A percentile compares a stretch with the other conserved stretches of the same genome.
Evolutionary conservation across 37 sponge, comb jelly and placozoan species (phyloP).

Genomic region (Spongilla lacustris): DNA sequence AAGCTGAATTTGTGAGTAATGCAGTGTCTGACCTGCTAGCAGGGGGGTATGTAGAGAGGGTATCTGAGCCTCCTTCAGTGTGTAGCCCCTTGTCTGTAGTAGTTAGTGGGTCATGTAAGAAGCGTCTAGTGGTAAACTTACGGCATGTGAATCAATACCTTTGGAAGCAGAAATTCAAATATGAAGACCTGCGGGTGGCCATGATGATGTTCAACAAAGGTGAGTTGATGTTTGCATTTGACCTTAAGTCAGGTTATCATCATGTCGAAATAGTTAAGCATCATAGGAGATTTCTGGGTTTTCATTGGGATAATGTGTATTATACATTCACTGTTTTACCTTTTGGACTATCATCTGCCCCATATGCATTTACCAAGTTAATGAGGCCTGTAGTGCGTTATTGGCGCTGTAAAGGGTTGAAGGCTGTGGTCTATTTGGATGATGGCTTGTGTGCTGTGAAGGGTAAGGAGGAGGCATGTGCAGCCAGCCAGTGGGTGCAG

Average conservation of each 20-base stretch:
- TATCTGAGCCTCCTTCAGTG: not conserved
- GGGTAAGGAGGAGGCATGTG: not conserved
- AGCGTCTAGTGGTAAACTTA: no score
- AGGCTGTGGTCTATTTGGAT: slow-evolving; percentile 28
- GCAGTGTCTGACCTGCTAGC: not conserved
- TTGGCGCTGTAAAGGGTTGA: slow-evolving; percentile 25
- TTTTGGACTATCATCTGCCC: slow-evolving; percentile 34
- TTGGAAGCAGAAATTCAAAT: slow-evolving; percentile 7
- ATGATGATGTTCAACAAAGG: no score
- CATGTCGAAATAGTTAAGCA: slow-evolving; percentile 32
- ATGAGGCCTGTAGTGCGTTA: slow-evolving; percentile 15
- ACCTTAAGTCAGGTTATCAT: no score
- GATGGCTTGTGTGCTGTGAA: slow-evolving; percentile 26
- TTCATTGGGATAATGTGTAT: not conserved
- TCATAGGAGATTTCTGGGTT: not conserved
- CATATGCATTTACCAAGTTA: slow-evolving; percentile 38
- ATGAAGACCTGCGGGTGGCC: no score
- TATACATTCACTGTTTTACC: slow-evolving; percentile 35
- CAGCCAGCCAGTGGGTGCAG: no score
- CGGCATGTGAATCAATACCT: not conserved
- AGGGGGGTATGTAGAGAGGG: not conserved
- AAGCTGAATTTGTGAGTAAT: not conserved
- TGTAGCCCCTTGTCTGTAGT: slow-evolving; percentile 49
- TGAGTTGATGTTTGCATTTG: no score
- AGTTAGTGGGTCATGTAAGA: no score